Conservation (phyloP, 2,113 vertebrate genomes). For the Bombycilla garrulus region DNA sequence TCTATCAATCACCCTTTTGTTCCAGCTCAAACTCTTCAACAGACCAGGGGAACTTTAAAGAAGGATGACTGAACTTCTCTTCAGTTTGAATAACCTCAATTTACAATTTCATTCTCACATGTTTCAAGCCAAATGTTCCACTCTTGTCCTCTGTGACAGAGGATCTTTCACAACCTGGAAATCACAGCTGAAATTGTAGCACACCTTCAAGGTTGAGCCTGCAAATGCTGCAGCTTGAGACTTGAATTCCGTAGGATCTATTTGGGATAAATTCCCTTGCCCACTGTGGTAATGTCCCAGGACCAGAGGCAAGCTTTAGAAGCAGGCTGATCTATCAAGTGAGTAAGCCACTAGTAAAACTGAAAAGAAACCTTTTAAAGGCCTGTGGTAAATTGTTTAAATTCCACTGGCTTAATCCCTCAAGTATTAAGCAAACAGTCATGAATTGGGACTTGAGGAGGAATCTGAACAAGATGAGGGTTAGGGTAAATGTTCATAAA, state of each 20-base stretch:
- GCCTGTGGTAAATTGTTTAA: not conserved
- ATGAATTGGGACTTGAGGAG: not conserved
- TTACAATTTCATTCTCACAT: not conserved
- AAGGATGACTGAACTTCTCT: not conserved
- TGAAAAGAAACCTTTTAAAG: not conserved
- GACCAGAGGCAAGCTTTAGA: not conserved
- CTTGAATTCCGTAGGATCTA: not conserved
- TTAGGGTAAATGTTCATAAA: not conserved
- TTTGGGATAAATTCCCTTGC: not conserved
- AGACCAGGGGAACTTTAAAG: not conserved
- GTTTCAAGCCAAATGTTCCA: not conserved
- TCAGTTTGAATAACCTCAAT: not conserved
- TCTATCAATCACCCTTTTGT: not conserved
- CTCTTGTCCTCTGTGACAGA: not conserved
- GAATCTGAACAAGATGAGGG: not conserved
- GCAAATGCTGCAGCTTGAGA: not conserved
- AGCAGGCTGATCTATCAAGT: not conserved
- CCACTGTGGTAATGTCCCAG: fast-evolving
- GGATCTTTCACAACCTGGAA: not conserved
- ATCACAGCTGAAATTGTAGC: not conserved
- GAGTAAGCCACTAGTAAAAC: not conserved
- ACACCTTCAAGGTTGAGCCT: not conserved
- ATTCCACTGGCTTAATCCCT: constrained; percentile 11
- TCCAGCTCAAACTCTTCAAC: not conserved
- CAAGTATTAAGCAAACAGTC: constrained; percentile 44